phyloP scores from a whole-genome alignment of 2,888 invertebrate species.

The Crocallis elinguaria region DNA sequence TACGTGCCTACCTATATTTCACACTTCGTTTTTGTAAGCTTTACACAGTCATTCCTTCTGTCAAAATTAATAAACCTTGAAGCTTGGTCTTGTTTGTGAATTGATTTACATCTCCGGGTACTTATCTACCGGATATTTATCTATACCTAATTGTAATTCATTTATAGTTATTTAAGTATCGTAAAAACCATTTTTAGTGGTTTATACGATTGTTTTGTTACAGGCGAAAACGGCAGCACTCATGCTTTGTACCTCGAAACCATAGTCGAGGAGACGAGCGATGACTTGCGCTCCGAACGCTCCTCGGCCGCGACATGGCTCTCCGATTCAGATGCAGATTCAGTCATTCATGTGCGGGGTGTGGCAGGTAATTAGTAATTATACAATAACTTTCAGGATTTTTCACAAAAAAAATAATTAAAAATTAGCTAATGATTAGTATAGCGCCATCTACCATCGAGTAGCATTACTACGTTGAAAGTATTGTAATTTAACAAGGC shows the following conservation, averaged over 20 bases:
- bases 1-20: too few species aligned
- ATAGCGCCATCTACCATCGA: conserved; percentile 63
- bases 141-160: too few species aligned
- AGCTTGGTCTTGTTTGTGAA: too few species aligned
- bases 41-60: too few species aligned
- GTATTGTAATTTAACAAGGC: neutral
- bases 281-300: conserved; percentile 91
- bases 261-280: conserved; percentile 94
- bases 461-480: conserved; percentile 39
- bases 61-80: too few species aligned
- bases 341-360: conserved; percentile 89
- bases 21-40: too few species aligned
- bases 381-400: neutral
- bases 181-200: neutral
- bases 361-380: conserved; percentile 65
- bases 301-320: conserved; percentile 87
- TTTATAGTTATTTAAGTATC: too few species aligned
- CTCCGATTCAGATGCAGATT: conserved; percentile 92
- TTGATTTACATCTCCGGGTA: too few species aligned
- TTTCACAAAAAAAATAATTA: neutral
- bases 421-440: too few species aligned
- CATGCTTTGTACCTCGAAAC: conserved; percentile 92
- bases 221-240: conserved; percentile 79
- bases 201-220: conserved; percentile 25
- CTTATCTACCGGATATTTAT: too few species aligned